Percentiles rank a stretch among this genome's conserved stretches.
phyloP scores from a whole-genome alignment of 2,113 vertebrate species.

The Natator depressus region DNA sequence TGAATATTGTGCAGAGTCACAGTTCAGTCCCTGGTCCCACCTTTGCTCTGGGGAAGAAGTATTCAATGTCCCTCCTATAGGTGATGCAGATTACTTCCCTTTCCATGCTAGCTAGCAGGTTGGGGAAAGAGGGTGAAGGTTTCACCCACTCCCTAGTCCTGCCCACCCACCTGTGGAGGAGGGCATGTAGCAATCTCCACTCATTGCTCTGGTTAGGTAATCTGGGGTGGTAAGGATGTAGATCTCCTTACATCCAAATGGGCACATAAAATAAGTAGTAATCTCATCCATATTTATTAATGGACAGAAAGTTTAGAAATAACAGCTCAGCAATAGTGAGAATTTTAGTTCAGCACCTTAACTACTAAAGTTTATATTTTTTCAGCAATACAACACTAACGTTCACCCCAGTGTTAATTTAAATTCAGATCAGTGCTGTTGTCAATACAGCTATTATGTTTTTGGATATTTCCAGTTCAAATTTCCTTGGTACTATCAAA shows the following conservation, averaged over 20 bases:
- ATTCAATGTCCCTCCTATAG: neutral
- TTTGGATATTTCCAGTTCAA: slow-evolving; percentile 40
- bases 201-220: too few species aligned
- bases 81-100: neutral
- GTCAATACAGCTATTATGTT: neutral
- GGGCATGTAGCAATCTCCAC: too few species aligned
- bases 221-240: too few species aligned
- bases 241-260: neutral
- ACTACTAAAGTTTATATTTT: neutral
- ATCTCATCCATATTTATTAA: neutral
- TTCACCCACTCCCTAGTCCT: accelerated
- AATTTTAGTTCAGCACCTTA: neutral
- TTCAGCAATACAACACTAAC: neutral
- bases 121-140: neutral
- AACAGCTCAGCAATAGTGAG: neutral
- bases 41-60: neutral
- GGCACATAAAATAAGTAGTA: neutral
- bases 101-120: neutral
- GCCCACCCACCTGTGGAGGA: neutral
- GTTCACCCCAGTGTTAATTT: slow-evolving; percentile 16
- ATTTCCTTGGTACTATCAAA: slow-evolving; percentile 67
- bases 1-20: neutral
- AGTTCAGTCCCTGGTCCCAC: neutral
- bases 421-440: neutral
- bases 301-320: neutral